Base-by-base conservation (phyloP, 2,888 invertebrate species). In the Microchrysa polita region DNA sequence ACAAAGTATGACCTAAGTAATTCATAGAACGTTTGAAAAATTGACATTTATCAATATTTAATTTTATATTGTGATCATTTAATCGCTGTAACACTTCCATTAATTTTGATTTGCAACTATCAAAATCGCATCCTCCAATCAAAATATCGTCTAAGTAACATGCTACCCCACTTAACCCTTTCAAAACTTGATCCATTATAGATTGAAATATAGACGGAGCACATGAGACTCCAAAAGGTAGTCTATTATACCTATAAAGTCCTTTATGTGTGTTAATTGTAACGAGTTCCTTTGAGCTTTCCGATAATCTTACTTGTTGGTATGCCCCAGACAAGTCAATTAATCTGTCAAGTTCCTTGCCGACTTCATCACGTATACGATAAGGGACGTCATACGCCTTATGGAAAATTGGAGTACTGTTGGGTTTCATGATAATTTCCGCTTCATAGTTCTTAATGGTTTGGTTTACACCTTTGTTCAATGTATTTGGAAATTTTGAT, bases 221-320 rank as follows among this genome's bases (percentile, higher is more conserved):
- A 16, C 55, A 65, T 2, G 74, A 73, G 10, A 77, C 16, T 12
- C 74, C 77, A 57, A 76, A 76, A 12, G 73, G 7, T 79, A 57
- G 77, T 27, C 75, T 48, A 4, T 53, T 76, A 73, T 59, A 76
- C 18, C 22, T 27, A 73, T 69, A 77, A n/a, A 77, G 44, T 4
- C 77, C 77, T 22, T 75, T 76, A 53, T 74, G 74, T 1, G 76
- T 81, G 74, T 80, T 81, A 14, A 81, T 77, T n/a, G 78, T 78
- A 23, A 79, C 72, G n/a, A 78, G 76, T 73, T 79, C 57, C 63
- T 78, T 75, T 18, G 77, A 80, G 5, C 74, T 60, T 44, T 74
- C 75, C 9, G 63, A 52, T 23, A 80, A 67, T 34, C 44, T 23
- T 10, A 80, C 55, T 67, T 80, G 79, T 67, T 77, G 77, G 42